Evolutionary conservation across 2,888 invertebrate genomes (phyloP), one percentile per base, ranked within the genome.

Genomic region (Drosophila neotestacea): DNA sequence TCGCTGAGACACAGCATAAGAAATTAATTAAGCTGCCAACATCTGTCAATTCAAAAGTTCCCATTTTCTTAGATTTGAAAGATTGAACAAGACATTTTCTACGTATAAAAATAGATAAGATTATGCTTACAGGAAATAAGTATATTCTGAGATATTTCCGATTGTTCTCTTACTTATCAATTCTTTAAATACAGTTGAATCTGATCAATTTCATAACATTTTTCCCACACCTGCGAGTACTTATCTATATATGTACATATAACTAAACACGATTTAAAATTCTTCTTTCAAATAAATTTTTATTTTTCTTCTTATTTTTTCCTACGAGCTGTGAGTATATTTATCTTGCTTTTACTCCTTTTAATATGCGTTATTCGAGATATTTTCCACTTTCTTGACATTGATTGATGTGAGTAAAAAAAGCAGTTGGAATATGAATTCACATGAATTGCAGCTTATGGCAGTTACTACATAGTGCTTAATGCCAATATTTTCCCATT

Each of bases 11-110:
- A 69, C 68, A 61, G 59, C 51, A 69, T 56, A 59, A 54, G 73
- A 85, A 77, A 85, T 74, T 71, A 73, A 88, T 79, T 88, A 83
- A 73, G 52, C 67, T 70, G 62, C 50, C 62, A 71, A 38, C 30
- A 38, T 7, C 11, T 41, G 60, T 69, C 56, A 56, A 54, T 64
- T 55, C 44, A 54, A 44, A 48, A 54, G 27, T 38, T 71, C 28
- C 50, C 44, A 54, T 47, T 56, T 52, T 30, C 46, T 42, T 50
- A 0, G 13, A 47, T 44, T 16, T 54, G 11, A 6, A 39, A 34
- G 4, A 28, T 6, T 30, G 6, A 59, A 30, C 2, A 30, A 0
- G 13, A 27, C 32, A 44, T 58, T 13, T 27, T n/a, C 11, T 27
- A 11, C 22, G 22, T 22, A 22, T 22, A 22, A 22, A 3, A 1